Evolutionary conservation across 2,113 vertebrate species (phyloP).

Genomic region (Probosciger aterrimus): DNA sequence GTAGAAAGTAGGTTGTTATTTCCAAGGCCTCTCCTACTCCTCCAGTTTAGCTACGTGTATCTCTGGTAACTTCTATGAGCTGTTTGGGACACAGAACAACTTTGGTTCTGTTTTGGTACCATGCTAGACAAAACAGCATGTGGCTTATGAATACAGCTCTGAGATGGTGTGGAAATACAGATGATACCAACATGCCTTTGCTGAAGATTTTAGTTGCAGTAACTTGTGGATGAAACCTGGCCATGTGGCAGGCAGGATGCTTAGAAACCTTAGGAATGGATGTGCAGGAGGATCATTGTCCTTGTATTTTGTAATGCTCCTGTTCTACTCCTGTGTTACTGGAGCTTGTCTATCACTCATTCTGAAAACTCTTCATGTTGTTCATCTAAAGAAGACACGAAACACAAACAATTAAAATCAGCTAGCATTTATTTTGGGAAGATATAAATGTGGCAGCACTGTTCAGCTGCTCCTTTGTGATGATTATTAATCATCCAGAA

Average conservation of each 20-base stretch:
- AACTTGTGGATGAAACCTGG: not conserved
- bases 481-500: constrained; percentile 31
- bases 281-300: not conserved
- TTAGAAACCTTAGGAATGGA: not conserved
- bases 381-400: not conserved
- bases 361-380: not conserved
- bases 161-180: not conserved
- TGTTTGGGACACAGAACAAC: not conserved
- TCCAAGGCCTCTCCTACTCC: not conserved
- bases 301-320: not conserved
- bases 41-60: not conserved
- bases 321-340: not conserved
- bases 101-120: not conserved
- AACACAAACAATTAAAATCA: constrained; percentile 30
- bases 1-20: accelerated
- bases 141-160: not conserved
- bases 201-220: not conserved
- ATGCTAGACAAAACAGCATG: not conserved
- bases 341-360: not conserved
- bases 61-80: not conserved
- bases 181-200: not conserved
- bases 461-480: constrained; percentile 50
- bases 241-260: accelerated
- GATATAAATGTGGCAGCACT: constrained; percentile 29
- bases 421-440: constrained; percentile 29